phyloP scores from a whole-genome alignment of 2,888 invertebrate species.

The Synanthedon vespiformis region DNA sequence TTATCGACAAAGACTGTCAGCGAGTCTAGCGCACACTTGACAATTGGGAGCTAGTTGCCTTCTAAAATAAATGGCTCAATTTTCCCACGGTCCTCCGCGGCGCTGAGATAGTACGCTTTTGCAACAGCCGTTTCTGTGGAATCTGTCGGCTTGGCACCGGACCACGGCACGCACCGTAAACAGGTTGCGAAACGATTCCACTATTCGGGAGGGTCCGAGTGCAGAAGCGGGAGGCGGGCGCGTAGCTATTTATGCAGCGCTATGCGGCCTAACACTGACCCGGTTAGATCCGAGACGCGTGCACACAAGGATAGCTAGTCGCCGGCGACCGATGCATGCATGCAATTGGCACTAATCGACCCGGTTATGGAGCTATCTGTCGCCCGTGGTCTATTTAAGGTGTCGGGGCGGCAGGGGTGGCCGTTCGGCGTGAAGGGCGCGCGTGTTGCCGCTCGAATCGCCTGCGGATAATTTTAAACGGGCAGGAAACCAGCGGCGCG shows the following conservation, averaged over 20 bases:
- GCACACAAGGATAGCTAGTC: conserved; percentile 49
- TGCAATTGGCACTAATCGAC: conserved; percentile 14
- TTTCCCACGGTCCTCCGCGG: conserved; percentile 43
- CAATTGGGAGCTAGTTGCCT: conserved; percentile 11
- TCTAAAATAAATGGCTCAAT: conserved; percentile 46
- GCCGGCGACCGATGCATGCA: conserved; percentile 12
- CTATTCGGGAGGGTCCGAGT: conserved; percentile 14
- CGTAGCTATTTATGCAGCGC: conserved; percentile 57
- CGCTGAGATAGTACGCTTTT: conserved; percentile 41
- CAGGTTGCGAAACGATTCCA: conserved; percentile 47
- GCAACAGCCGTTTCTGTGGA: conserved; percentile 36
- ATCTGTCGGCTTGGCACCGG: conserved; percentile 46
- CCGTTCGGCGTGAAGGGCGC: conserved; percentile 59
- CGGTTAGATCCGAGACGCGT: conserved; percentile 52
- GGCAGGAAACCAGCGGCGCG: conserved; percentile 59
- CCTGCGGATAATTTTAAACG: conserved; percentile 60
- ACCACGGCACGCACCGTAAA: conserved; percentile 35
- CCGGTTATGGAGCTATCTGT: conserved; percentile 8
- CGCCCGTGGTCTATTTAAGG: conserved; percentile 17
- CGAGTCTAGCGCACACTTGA: background rate
- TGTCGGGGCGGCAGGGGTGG: conserved; percentile 38
- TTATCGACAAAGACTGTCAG: conserved; percentile 37
- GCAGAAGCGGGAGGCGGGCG: conserved; percentile 23
- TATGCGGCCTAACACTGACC: conserved; percentile 69
- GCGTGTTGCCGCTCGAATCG: conserved; percentile 52